These are phyloP conservation scores for Eulemur coronatus DNA, from an alignment of 2,797 vertebrate species.

Conservation along the genomic window DNA sequence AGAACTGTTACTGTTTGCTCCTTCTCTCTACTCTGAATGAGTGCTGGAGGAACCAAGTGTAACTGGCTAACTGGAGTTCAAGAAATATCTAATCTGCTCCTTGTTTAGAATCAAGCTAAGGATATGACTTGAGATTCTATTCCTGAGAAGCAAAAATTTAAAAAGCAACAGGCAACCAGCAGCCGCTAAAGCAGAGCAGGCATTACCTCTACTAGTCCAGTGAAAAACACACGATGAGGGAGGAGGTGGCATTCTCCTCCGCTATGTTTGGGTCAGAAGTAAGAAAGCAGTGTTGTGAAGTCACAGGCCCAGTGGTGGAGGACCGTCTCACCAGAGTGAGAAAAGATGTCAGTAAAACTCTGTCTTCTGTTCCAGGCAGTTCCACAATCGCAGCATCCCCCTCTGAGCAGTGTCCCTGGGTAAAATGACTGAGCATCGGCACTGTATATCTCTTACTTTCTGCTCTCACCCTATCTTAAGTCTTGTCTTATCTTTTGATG, in stretches of 20 bases:
- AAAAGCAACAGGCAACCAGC: background rate
- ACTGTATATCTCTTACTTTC: no score
- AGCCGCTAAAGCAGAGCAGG: background rate
- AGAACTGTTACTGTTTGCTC: background rate
- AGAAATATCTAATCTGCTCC: background rate
- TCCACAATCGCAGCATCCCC: background rate
- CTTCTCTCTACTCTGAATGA: background rate
- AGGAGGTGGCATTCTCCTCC: background rate
- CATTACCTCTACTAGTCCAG: background rate
- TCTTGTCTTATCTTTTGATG: background rate
- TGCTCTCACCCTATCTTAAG: background rate
- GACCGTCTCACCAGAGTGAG: background rate
- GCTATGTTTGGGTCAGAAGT: fast-evolving
- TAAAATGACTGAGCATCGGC: background rate
- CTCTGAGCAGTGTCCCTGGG: background rate
- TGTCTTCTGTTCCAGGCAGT: background rate
- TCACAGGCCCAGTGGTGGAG: fast-evolving
- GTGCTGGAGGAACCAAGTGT: background rate
- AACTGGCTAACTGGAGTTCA: background rate
- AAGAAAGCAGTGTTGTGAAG: background rate
- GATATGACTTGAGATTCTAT: background rate
- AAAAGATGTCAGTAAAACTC: background rate
- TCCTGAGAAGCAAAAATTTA: background rate
- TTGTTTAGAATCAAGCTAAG: background rate
- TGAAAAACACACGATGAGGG: background rate